A percentile compares a stretch with the other conserved stretches of the same genome.
These are phyloP conservation scores for Oreochromis spilurus DNA, from an alignment of 2,113 vertebrate species.

Conservation along the genomic window DNA sequence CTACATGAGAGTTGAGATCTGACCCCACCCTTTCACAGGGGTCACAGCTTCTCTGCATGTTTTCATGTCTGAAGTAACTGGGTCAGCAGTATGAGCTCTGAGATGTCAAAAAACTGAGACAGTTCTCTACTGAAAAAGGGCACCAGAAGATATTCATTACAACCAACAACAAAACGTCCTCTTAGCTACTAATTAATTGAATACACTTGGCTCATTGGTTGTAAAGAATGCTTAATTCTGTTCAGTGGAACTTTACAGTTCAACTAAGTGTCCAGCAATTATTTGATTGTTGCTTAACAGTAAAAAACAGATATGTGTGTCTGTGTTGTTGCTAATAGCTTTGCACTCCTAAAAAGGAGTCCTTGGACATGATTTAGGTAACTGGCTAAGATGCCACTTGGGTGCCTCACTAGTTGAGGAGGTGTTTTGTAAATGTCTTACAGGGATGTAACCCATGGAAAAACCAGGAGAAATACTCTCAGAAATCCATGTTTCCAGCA, in stretches of 20 bases:
- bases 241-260: neutral
- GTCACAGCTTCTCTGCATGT: slow-evolving; percentile 35
- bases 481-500: neutral
- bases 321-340: neutral
- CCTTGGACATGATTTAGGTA: neutral
- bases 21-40: slow-evolving; percentile 43
- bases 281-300: neutral
- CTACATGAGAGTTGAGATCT: slow-evolving; percentile 46
- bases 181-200: neutral
- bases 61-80: slow-evolving; percentile 35
- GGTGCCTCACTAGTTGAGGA: neutral
- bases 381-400: neutral
- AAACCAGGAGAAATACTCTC: fast-evolving
- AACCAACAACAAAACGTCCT: neutral
- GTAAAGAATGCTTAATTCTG: neutral
- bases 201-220: neutral
- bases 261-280: neutral
- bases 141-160: neutral
- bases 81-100: neutral
- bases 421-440: neutral
- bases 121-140: neutral
- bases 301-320: neutral
- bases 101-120: neutral
- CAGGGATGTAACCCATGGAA: neutral
- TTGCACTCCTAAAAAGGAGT: neutral